These are phyloP conservation scores for Malurus leucopterus DNA, from an alignment of 2,797 vertebrate genomes.

Conservation along the genomic window DNA sequence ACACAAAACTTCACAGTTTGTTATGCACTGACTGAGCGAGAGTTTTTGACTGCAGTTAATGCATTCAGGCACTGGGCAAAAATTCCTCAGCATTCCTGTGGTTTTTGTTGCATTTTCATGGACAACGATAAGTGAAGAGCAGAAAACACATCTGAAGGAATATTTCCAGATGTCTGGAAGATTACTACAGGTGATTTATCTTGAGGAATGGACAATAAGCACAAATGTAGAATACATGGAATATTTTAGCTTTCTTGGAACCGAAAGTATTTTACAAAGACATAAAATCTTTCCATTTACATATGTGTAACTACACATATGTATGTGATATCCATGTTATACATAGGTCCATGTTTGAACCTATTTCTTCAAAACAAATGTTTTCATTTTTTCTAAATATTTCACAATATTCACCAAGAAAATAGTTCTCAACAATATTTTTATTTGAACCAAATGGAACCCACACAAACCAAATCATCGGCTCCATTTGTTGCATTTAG, in stretches of 20 bases:
- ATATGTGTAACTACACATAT: accelerated
- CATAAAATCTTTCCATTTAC: background rate
- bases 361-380: background rate
- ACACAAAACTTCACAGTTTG: background rate
- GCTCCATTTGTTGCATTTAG: background rate
- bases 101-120: background rate
- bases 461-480: background rate
- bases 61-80: background rate
- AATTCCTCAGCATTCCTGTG: background rate
- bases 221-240: background rate
- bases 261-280: background rate
- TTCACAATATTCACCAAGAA: background rate
- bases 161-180: background rate
- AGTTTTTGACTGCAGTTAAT: background rate
- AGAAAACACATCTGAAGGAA: background rate
- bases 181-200: accelerated
- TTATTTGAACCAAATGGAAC: background rate
- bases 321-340: background rate
- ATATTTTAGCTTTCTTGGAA: background rate
- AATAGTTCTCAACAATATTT: background rate
- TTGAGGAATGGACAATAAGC: background rate
- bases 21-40: background rate
- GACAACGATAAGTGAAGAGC: accelerated
- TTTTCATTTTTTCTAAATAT: background rate
- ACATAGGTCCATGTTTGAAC: background rate